Conservation (phyloP, 2,888 invertebrate species). For the Rhagonycha fulva region DNA sequence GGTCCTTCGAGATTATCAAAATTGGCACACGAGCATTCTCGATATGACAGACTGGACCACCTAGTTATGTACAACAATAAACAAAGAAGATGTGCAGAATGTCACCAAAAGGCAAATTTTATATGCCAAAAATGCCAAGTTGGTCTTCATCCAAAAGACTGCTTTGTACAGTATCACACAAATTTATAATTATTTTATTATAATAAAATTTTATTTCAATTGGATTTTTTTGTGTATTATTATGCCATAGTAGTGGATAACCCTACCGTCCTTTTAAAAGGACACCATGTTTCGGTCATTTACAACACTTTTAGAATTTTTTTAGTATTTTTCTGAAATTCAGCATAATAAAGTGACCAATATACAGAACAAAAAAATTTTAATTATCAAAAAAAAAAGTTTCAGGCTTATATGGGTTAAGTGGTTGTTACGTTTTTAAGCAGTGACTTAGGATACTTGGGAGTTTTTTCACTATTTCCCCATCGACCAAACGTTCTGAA, state of each 20-base stretch:
- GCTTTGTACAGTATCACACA: background rate
- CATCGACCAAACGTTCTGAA: no score
- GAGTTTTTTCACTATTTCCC: no score
- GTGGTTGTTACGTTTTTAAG: no score
- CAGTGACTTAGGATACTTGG: no score
- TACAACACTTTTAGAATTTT: no score
- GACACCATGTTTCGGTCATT: no score
- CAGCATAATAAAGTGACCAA: no score
- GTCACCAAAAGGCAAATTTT: background rate
- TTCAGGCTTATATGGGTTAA: conserved; percentile 1
- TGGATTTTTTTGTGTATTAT: background rate
- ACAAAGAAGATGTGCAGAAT: background rate
- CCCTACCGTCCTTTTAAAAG: conserved; percentile 3
- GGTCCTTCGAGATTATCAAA: conserved; percentile 5
- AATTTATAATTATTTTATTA: background rate
- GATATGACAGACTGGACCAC: conserved; percentile 6
- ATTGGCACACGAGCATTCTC: conserved; percentile 10
- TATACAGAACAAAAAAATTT: background rate
- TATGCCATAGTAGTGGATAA: background rate
- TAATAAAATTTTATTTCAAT: background rate
- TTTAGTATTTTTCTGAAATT: no score
- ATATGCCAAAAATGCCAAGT: conserved; percentile 1
- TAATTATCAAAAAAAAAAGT: background rate
- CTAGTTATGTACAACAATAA: background rate
- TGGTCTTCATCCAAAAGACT: background rate